Percentiles rank a stretch among this genome's conserved stretches.
Conservation (phyloP, 1,140 invertebrate species). For the Lasioglossum baleicum region DNA sequence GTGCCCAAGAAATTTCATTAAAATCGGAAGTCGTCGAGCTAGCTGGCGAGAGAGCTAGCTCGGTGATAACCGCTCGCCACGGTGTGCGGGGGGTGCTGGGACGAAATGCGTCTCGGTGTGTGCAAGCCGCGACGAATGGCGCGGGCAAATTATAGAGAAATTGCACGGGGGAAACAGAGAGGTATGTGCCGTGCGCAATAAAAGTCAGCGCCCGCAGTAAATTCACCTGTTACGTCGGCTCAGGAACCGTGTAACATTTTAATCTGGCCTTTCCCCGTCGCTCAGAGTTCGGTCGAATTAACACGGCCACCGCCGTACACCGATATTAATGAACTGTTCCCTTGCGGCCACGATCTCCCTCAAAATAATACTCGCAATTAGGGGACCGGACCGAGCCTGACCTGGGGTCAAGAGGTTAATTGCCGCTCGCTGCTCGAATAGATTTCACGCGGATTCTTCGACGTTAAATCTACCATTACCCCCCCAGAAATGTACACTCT, state of each 20-base stretch:
- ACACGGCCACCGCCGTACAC: constrained; percentile 11
- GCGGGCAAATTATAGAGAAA: constrained; percentile 27
- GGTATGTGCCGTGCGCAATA: constrained; percentile 28
- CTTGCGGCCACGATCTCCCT: neutral
- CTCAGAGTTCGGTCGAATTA: constrained; percentile 13
- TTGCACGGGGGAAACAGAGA: constrained; percentile 14
- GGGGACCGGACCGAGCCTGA: too few species aligned
- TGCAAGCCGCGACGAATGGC: neutral
- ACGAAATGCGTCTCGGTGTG: too few species aligned
- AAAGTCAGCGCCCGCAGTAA: constrained; percentile 26
- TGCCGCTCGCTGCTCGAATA: too few species aligned
- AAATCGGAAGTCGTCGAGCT: neutral
- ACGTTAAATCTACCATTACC: too few species aligned
- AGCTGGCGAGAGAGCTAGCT: neutral
- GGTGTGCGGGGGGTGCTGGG: too few species aligned
- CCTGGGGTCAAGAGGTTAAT: too few species aligned
- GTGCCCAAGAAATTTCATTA: constrained; percentile 14
- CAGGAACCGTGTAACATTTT: constrained; percentile 24
- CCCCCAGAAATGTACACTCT: too few species aligned
- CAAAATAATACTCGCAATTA: constrained; percentile 6
- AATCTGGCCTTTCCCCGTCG: constrained; percentile 25
- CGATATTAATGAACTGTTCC: constrained; percentile 16
- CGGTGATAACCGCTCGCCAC: too few species aligned
- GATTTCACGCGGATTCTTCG: too few species aligned
- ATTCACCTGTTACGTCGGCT: constrained; percentile 39